Conservation (phyloP, 2,113 vertebrate genomes). For the Arenaria interpres region DNA sequence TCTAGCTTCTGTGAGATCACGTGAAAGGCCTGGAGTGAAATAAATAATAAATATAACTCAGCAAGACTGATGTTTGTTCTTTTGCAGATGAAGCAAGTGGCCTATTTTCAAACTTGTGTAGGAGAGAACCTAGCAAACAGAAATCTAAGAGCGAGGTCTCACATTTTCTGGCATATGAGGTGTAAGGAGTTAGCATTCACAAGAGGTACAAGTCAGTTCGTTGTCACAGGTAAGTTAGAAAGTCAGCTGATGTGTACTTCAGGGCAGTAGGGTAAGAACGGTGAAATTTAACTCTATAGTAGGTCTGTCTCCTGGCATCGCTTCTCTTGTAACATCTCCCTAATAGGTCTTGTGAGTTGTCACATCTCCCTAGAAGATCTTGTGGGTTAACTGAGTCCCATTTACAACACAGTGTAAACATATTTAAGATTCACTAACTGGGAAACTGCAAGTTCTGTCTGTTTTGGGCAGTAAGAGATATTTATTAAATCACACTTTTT, state of each 20-base stretch:
- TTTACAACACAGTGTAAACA: not conserved
- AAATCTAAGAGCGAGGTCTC: not conserved
- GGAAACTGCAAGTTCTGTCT: not conserved
- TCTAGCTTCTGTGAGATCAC: conserved; percentile 48
- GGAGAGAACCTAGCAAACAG: not conserved
- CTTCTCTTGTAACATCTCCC: not conserved
- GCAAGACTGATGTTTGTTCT: not conserved
- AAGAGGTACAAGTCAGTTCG: not conserved
- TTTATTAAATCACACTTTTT: not conserved
- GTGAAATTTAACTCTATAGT: not conserved
- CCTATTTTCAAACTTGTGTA: not conserved
- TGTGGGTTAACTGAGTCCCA: not conserved
- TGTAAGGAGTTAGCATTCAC: not conserved
- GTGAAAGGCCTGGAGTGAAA: conserved; percentile 57
- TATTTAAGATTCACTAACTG: not conserved
- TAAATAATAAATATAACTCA: conserved; percentile 55
- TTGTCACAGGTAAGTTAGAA: not conserved
- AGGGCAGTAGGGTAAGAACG: not conserved
- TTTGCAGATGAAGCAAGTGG: not conserved
- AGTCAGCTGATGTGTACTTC: not conserved
- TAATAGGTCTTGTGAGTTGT: not conserved
- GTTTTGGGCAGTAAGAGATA: not conserved
- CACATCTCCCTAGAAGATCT: not conserved
- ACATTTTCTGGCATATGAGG: not conserved
- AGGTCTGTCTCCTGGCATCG: not conserved